Percentiles rank a stretch among this genome's conserved stretches.
Conservation (phyloP, 2,113 vertebrate species). For the Martes martes region DNA sequence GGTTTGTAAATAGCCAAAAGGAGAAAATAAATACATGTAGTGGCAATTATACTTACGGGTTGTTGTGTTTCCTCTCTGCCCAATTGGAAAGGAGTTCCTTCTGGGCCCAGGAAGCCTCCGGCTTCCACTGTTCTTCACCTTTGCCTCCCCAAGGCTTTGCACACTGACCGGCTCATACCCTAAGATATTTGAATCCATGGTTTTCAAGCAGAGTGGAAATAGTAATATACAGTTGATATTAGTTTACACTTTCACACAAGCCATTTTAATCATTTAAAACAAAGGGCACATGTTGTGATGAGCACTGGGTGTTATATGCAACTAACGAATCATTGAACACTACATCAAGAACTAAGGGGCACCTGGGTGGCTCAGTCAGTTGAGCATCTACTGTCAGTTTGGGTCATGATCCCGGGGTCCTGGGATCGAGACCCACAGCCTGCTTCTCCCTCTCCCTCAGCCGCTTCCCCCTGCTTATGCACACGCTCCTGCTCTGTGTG, state of each 20-base stretch:
- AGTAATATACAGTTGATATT: slow-evolving; percentile 74
- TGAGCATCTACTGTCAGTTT: no score
- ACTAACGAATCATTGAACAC: no score
- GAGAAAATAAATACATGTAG: slow-evolving; percentile 62
- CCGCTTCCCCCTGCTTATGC: no score
- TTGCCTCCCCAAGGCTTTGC: slow-evolving; percentile 40
- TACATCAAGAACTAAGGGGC: no score
- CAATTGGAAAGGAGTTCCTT: neutral
- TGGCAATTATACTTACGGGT: slow-evolving; percentile 73
- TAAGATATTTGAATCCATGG: slow-evolving; percentile 28
- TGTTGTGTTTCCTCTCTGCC: slow-evolving; percentile 76
- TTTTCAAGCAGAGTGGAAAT: slow-evolving; percentile 63
- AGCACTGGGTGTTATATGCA: no score
- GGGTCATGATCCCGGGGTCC: no score
- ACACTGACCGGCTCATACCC: slow-evolving; percentile 49
- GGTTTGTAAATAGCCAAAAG: slow-evolving; percentile 77
- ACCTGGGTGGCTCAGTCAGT: no score
- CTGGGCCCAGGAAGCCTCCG: neutral
- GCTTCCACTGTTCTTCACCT: slow-evolving; percentile 31
- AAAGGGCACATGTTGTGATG: neutral
- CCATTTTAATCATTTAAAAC: slow-evolving; percentile 70
- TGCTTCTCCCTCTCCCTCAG: no score
- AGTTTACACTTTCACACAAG: slow-evolving; percentile 54
- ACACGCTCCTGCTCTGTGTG: no score
- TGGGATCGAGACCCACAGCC: no score